These are phyloP conservation scores for Plecotus auritus DNA, from an alignment of 2,113 vertebrate species.

Conservation along the genomic window DNA sequence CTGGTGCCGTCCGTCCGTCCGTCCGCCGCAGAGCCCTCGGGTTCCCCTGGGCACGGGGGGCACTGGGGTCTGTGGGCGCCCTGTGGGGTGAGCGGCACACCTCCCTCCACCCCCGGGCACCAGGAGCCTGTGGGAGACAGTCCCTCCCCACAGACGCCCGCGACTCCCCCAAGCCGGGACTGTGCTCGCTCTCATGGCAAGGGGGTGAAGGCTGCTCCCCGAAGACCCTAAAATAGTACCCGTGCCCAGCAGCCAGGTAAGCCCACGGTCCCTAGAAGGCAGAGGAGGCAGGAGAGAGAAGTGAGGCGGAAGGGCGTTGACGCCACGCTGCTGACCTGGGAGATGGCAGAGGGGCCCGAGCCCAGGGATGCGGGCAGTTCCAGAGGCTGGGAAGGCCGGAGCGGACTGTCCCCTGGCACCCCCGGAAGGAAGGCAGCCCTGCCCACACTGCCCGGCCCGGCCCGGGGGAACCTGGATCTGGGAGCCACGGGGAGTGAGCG, in stretches of 20 bases:
- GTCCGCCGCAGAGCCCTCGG: background rate
- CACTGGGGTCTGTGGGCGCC: background rate
- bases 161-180: background rate
- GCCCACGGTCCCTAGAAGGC: accelerated
- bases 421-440: background rate
- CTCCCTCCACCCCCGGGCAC: background rate
- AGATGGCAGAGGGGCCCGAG: background rate
- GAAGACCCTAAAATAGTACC: background rate
- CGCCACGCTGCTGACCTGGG: accelerated
- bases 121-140: background rate
- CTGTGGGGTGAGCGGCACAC: background rate
- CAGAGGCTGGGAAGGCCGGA: background rate
- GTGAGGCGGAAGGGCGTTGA: background rate
- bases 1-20: background rate
- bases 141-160: accelerated
- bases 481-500: too few relatives aligned
- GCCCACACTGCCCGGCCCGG: background rate
- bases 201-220: background rate
- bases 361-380: background rate
- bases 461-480: too few relatives aligned
- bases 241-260: background rate
- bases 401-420: accelerated
- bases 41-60: too few relatives aligned
- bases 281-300: background rate
- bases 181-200: background rate